Base-by-base conservation (phyloP, 2,888 invertebrate species). In the Drosophila paramelanica region DNA sequence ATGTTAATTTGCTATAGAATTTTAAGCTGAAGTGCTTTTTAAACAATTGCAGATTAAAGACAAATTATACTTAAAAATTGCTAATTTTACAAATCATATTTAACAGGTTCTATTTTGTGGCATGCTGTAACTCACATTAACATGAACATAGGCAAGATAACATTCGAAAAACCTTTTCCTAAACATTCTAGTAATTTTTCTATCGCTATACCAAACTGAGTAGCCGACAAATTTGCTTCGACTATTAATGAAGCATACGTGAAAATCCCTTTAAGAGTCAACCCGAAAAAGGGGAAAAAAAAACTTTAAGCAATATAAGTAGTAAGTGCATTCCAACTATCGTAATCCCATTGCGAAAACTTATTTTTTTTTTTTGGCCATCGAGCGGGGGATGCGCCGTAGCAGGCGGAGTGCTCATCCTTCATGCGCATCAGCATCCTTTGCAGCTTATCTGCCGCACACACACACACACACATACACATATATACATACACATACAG, bases 291-390 rank as follows among this genome's bases (percentile, higher is more conserved):
- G 6, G 8, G n/a, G 11, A 20, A 36, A 46, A 72, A 27, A 49
- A 46, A 52, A 41, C 65, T 47, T 71, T 59, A 52, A 46, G 67
- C 53, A 17, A 65, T 65, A 65, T 65, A 70, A 67, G 73, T 49
- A 61, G 73, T 64, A 73, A 77, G 73, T 76, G 78, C 75, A 76
- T 78, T 78, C 38, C 78, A 73, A 64, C 68, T 68, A 75, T 68
- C 78, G 75, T 73, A 76, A 76, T 78, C 68, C 74, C 65, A 78
- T 73, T 78, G 78, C 74, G 43, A 73, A 73, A 76, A 78, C 39
- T 77, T 72, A 2, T 5, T 31, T n/a, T 36, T 33, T 59, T 53
- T 53, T 43, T 36, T 59, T 14, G 39, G 33, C 33, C 52, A 59
- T 59, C 51, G 55, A 51, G 14, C 20, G 43, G 56, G 8, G 10